Evolutionary conservation across 2,113 vertebrate genomes (phyloP), one percentile per base, ranked within the genome.

Genomic region (Alexandromys fortis): DNA sequence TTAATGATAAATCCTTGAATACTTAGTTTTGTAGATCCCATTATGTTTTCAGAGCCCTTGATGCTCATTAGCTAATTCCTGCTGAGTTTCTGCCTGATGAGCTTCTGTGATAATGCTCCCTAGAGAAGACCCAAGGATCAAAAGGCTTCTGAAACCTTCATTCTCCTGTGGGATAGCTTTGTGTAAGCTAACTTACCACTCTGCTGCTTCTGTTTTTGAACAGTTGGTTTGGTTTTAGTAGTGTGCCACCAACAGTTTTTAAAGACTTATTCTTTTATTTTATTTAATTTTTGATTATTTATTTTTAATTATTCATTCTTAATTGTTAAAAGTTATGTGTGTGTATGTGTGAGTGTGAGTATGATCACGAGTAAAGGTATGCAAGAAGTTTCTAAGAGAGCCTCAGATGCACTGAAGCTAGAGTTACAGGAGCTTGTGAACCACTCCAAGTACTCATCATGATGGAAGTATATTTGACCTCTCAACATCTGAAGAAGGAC

Each of bases 41-140:
- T 96, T 94, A 83, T 92, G 58, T 92, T 92, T 95, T 94, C 26
- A 58, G 79, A 88, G 22, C 0, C 26, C 79, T 86, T 94, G 87
- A 88, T 88, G 35, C 33, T 94, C 72, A 89, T 97, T 96, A 76
- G 17, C 89, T 96, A 70, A 96, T 92, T 97, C 33, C 45, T 93
- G 38, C 30, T 86, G 35, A n/a, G 49, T 89, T 92, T 96, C 47
- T 95, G 55, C 96, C 45, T 86, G 73, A 89, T 79, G 55, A n/a
- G 24, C 26, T 89, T 96, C 52, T 92, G 35, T 45, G 55, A 17
- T 91, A 96, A 87, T 22, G 10, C 30, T 89, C 61, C 81, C 14
- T n/a, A 86, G 73, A 86, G 67, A 86, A 95, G 79, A 86, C 2
- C 3, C 49, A 83, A 93, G 33, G 75, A 49, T 68, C 63, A 63